Percentiles rank a stretch among this genome's conserved stretches.
These are phyloP conservation scores for Cliona cf. orientalis DNA, from an alignment of 37 sponge, comb jelly and placozoan species.

Conservation along the genomic window DNA sequence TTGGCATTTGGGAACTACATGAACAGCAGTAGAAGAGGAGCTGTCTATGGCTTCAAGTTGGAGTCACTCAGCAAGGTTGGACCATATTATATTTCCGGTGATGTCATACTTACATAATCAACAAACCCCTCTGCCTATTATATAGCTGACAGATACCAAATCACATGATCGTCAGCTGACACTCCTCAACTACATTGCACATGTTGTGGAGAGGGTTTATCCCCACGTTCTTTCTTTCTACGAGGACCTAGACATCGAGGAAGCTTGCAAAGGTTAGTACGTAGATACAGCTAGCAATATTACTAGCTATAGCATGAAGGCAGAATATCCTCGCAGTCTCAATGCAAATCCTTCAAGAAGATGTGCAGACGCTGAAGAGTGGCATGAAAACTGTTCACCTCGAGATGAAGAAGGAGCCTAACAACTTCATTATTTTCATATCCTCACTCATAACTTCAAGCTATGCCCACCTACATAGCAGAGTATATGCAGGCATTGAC, in stretches of 20 bases:
- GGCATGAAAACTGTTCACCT: conserved; percentile 54
- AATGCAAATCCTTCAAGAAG: conserved; percentile 62
- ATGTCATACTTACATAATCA: background rate
- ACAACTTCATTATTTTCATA: conserved; percentile 87
- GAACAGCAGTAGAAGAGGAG: conserved; percentile 86
- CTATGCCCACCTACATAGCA: background rate
- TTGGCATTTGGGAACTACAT: conserved; percentile 94
- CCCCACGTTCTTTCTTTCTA: conserved; percentile 75
- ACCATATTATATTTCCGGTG: background rate
- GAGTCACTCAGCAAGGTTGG: conserved; percentile 79
- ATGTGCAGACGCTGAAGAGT: conserved; percentile 54
- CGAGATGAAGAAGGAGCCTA: conserved; percentile 68
- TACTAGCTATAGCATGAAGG: background rate
- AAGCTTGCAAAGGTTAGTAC: conserved; percentile 60
- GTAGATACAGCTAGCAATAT: background rate
- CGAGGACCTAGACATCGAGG: conserved; percentile 64
- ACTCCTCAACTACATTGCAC: conserved; percentile 73
- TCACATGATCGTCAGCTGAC: conserved; percentile 69
- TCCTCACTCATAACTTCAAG: conserved; percentile 39
- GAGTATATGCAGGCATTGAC: background rate
- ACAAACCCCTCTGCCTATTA: background rate
- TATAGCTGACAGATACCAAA: conserved; percentile 67
- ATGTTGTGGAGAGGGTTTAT: conserved; percentile 75
- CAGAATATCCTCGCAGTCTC: conserved; percentile 51
- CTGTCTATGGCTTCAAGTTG: conserved; percentile 77